Base-by-base conservation (phyloP, 2,113 vertebrate genomes). In the Sterna hirundo region DNA sequence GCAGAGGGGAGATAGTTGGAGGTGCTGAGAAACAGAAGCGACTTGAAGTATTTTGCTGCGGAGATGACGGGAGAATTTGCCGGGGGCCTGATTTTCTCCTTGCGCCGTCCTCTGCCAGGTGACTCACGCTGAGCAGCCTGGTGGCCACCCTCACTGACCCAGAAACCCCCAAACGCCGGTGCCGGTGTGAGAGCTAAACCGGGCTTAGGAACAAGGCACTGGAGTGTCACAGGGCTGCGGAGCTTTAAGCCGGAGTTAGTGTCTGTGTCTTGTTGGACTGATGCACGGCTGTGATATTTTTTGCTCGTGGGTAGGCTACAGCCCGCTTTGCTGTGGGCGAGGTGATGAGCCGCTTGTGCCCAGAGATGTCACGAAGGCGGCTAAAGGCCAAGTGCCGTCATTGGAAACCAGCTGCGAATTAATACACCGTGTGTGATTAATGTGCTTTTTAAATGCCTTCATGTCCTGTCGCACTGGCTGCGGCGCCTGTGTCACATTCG, bases 401-500 rank as follows among this genome's bases (percentile, higher is more conserved):
- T 5, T 83, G 78, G 89, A n/a, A 96, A 88, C 70, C 94, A 44
- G 49, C 89, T 64, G 96, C 4, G 10, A 95, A 78, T 95, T 90
- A 86, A 85, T 47, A 38, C 70, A 15, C 0, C 0, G 79, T 9
- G 27, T 86, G 93, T 93, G 93, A 95, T 93, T 88, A 90, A 90
- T 70, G 60, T 57, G 82, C 62, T 88, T 80, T 74, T 94, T 29
- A 74, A 94, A 77, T 13, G 78, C 91, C 40, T 96, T 92, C 92
- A 21, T 86, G 96, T 95, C 93, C 94, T 94, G 93, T 44, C 26
- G 0, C 89, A 36, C 82, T 81, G 91, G 84, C 93, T 95, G 89
- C 0, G 11, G 93, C 75, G 90, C 68, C 90, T 18, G 82, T 95
- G 93, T 93, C 96, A 83, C 96, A 74, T 91, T 94, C 32, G 5